Base-by-base conservation (phyloP, 1,140 invertebrate species). In the Apocrypta bakeri region DNA sequence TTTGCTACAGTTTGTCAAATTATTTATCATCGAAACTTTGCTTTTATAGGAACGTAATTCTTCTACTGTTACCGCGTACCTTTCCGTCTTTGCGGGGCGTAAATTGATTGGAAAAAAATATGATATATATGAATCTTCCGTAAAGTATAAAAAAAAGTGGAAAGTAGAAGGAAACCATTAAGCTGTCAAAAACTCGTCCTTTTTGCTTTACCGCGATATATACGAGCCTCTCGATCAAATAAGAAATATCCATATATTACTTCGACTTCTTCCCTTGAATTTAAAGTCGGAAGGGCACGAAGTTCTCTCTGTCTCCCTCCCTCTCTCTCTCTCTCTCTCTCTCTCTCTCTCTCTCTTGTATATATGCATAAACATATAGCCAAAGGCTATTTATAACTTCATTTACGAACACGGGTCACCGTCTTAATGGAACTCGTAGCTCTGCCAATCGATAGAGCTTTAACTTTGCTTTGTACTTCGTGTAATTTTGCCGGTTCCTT, bases 371-470 rank as follows among this genome's bases (percentile, higher is more conserved):
- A 1, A 33, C 33, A 71, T 31, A 37, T 12, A 12, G 7, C n/a
- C 27, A 29, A 9, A 1, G 37, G 17, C 71, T 73, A 73, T 73
- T 73, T 73, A 73, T 48, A 73, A 73, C 71, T 73, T 48, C 33
- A 73, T 73, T 73, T 48, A 48, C 33, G 37, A n/a, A 11, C 31
- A 40, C 71, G 71, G 33, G 25, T 27, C 40, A 33, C 14, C 71
- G 40, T 73, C 71, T 73, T 73, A 42, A 73, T 73, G 40, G 71
- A 73, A 40, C 71, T 48, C 37, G 33, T 1, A 25, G 69, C 9
- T 14, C 27, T n/a, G n/a, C 71, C 2, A 48, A 73, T 73, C 71
- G 71, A 73, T 73, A 40, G 33, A 86, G 89, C 91, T 93, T n/a
- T 31, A 29, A 31, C 69, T 37, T 21, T n/a, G 63, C 63, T 27